Evolutionary conservation across 2,113 vertebrate species (phyloP).

Genomic region (Bos javanicus): DNA sequence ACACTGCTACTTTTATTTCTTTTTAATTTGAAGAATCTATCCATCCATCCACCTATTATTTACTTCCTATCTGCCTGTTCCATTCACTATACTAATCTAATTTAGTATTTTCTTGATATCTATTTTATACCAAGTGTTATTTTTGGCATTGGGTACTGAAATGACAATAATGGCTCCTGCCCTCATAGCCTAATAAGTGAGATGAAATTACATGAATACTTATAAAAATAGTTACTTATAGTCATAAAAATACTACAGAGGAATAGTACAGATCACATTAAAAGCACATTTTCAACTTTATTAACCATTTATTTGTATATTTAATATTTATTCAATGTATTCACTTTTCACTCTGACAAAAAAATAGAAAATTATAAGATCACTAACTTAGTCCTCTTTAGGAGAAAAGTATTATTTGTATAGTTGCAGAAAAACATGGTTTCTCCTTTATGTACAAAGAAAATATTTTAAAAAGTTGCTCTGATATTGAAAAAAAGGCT

Average conservation of each 20-base stretch:
- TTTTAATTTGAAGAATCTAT: background rate
- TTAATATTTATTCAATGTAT: background rate
- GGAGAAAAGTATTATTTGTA: background rate
- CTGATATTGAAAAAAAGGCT: background rate
- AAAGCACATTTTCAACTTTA: background rate
- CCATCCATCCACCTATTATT: background rate
- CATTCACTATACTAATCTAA: background rate
- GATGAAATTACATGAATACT: background rate
- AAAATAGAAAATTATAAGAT: background rate
- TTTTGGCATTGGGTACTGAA: background rate
- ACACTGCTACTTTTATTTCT: background rate
- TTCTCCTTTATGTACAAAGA: background rate
- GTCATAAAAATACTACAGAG: background rate
- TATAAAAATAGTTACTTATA: background rate
- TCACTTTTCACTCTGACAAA: background rate
- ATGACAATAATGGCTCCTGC: background rate
- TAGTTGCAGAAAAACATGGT: background rate
- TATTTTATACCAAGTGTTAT: background rate
- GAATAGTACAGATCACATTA: background rate
- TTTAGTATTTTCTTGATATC: conserved; percentile 8
- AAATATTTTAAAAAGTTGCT: background rate
- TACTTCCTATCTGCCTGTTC: background rate
- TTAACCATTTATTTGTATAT: background rate
- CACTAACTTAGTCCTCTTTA: background rate
- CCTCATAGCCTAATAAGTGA: background rate